phyloP scores from a whole-genome alignment of 2,797 vertebrate species.

The Sebastes alutus region DNA sequence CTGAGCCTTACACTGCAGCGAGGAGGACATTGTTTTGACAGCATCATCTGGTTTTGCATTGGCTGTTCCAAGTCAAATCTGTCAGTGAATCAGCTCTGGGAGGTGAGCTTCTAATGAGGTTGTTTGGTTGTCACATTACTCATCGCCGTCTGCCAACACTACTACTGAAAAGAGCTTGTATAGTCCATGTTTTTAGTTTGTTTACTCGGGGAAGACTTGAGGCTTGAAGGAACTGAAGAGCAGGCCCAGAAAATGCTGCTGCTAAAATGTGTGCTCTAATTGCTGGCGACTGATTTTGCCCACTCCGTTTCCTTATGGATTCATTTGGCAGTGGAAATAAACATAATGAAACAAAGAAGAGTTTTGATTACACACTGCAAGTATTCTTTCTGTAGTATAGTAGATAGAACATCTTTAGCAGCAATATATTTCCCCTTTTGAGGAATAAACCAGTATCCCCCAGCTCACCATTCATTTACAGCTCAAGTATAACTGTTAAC shows the following conservation, averaged over 20 bases:
- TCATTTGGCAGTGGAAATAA: conserved; percentile 5
- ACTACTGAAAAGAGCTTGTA: conserved; percentile 10
- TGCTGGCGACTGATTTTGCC: not conserved
- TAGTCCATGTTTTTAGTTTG: conserved; percentile 5
- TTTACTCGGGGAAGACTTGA: conserved; percentile 28
- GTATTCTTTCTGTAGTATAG: not conserved
- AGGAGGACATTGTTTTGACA: conserved; percentile 41
- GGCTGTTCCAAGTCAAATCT: conserved; percentile 18
- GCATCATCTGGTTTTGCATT: conserved; percentile 9
- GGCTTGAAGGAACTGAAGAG: not conserved
- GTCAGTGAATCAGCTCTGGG: conserved; percentile 30
- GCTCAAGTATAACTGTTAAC: not conserved
- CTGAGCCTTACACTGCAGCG: not conserved
- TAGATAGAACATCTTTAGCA: not conserved
- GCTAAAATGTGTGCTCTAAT: not conserved
- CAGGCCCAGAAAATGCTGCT: not conserved
- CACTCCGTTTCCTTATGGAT: not conserved
- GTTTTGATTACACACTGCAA: not conserved
- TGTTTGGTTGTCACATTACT: conserved; percentile 43
- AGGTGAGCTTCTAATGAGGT: conserved; percentile 45
- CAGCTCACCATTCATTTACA: not conserved
- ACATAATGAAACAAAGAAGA: not conserved
- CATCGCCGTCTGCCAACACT: conserved; percentile 44
- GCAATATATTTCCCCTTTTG: not conserved
- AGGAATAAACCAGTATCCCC: not conserved